A percentile compares a stretch with the other conserved stretches of the same genome.
Conservation (phyloP, 2,113 vertebrate genomes). For the Mugil cephalus region DNA sequence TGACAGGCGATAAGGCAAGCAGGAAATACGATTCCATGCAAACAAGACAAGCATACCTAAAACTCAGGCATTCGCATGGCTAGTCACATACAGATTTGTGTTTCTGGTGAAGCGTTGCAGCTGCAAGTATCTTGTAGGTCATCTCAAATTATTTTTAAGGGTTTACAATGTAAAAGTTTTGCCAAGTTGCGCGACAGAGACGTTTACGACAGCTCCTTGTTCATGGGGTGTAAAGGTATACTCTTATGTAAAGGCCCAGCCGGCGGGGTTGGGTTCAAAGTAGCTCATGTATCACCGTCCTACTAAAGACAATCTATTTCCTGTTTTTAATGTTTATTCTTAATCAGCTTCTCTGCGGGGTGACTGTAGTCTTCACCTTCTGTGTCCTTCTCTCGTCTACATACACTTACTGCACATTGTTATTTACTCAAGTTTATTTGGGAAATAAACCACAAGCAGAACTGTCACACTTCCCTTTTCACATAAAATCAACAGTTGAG, state of each 20-base stretch:
- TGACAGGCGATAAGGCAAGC: not conserved
- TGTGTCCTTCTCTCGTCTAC: not conserved
- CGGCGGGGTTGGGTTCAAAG: slow-evolving; percentile 3
- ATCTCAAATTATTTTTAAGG: not conserved
- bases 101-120: not conserved
- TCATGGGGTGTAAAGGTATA: slow-evolving; percentile 6
- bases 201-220: not conserved
- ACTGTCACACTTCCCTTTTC: not conserved
- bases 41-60: not conserved
- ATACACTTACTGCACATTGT: not conserved
- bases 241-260: slow-evolving; percentile 5
- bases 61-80: not conserved
- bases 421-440: slow-evolving; percentile 2
- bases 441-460: not conserved
- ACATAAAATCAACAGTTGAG: not conserved
- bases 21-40: slow-evolving; percentile 12
- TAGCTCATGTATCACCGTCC: not conserved
- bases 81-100: not conserved
- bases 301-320: slow-evolving; percentile 20
- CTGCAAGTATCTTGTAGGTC: not conserved
- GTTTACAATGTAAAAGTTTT: not conserved
- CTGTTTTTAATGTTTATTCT: slow-evolving; percentile 22
- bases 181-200: not conserved
- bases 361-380: not conserved
- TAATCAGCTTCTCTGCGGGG: not conserved